Conservation (phyloP, 1,140 invertebrate species). For the Zaprionus inermis region DNA sequence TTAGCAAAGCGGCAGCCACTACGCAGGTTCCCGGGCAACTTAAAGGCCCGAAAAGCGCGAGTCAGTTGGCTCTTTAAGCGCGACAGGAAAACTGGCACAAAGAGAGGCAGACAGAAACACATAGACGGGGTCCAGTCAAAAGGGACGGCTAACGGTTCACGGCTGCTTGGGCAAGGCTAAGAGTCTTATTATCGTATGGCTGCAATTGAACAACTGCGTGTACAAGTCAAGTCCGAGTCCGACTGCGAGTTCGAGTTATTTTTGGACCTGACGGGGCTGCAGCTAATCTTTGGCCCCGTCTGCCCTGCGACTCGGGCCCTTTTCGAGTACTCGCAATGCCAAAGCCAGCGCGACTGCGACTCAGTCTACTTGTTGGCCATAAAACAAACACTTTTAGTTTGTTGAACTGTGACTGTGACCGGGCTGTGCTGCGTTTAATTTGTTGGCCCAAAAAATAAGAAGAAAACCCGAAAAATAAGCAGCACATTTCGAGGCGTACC, state of each 20-base stretch:
- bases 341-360: neutral
- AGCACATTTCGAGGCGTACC: constrained; percentile 19
- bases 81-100: neutral
- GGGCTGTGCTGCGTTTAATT: constrained; percentile 60
- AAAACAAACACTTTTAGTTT: constrained; percentile 81
- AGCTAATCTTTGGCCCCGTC: constrained; percentile 75
- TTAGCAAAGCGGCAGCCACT: constrained; percentile 10
- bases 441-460: constrained; percentile 55
- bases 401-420: constrained; percentile 77
- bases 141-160: constrained; percentile 20
- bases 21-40: neutral
- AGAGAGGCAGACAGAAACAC: neutral
- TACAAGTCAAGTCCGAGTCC: constrained; percentile 19
- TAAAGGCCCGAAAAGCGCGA: constrained; percentile 3
- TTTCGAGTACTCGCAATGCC: constrained; percentile 39
- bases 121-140: neutral
- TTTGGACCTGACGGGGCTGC: constrained; percentile 64
- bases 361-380: constrained; percentile 40
- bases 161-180: constrained; percentile 72
- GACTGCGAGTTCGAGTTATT: constrained; percentile 62
- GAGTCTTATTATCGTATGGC: constrained; percentile 64
- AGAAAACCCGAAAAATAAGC: constrained; percentile 4
- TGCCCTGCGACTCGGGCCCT: constrained; percentile 60
- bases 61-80: neutral
- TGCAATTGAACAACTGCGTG: constrained; percentile 63